Evolutionary conservation across 2,797 vertebrate genomes (phyloP).

Genomic region (Furcifer pardalis): DNA sequence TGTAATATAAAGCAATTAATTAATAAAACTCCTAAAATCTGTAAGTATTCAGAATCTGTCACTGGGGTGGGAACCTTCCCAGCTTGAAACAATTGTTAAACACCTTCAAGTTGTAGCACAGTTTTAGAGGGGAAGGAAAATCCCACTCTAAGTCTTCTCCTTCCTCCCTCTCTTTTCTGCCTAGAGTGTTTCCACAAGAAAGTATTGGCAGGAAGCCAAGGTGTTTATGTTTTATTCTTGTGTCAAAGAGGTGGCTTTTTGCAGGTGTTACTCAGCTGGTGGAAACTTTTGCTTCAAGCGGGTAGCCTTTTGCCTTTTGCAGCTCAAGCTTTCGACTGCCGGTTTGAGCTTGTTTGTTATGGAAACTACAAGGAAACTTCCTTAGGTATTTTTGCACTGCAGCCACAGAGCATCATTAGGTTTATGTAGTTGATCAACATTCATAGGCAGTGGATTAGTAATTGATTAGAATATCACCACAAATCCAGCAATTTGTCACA

Average conservation of each 20-base stretch:
- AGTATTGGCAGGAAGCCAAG: slow-evolving; percentile 55
- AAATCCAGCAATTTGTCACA: background rate
- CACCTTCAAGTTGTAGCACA: background rate
- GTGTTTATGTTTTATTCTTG: slow-evolving; percentile 54
- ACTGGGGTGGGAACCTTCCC: too few relatives aligned
- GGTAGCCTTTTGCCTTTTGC: slow-evolving; percentile 54
- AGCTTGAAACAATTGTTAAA: background rate
- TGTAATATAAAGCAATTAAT: background rate
- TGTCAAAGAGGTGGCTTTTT: slow-evolving; percentile 53
- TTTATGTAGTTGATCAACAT: background rate
- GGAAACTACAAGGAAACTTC: slow-evolving; percentile 51
- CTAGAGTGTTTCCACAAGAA: slow-evolving; percentile 43
- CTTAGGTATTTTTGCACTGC: slow-evolving; percentile 27
- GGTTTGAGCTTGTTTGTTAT: slow-evolving; percentile 30
- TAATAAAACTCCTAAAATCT: background rate
- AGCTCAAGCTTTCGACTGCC: slow-evolving; percentile 45
- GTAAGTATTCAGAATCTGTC: background rate
- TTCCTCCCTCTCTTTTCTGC: slow-evolving; percentile 26
- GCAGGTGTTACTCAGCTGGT: slow-evolving; percentile 54
- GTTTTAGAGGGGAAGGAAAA: slow-evolving; percentile 17
- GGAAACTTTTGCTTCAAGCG: slow-evolving; percentile 46
- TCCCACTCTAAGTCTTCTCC: slow-evolving; percentile 11
- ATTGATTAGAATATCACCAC: background rate
- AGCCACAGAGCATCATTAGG: slow-evolving; percentile 1
- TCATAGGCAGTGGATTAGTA: background rate